phyloP scores from a whole-genome alignment of 1,140 invertebrate genomes.

The Oreohelix idahoensis region DNA sequence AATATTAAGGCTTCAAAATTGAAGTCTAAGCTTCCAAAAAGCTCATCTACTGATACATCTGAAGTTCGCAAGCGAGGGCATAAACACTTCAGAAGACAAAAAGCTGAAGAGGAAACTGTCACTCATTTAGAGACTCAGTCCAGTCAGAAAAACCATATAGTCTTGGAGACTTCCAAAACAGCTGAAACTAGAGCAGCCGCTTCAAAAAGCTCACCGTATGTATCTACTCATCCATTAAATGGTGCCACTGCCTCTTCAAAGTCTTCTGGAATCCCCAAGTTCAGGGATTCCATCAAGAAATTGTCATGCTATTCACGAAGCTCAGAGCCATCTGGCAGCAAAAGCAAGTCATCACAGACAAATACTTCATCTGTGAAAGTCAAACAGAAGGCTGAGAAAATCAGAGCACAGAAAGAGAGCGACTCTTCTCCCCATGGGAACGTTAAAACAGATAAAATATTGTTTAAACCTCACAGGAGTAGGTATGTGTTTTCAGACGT shows the following conservation, averaged over 20 bases:
- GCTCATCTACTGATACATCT: background rate
- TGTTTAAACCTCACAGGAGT: conserved; percentile 16
- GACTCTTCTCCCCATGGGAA: background rate
- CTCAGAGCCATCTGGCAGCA: background rate
- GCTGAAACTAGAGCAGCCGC: background rate
- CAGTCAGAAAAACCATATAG: background rate
- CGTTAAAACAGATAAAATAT: background rate
- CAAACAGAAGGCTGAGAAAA: background rate
- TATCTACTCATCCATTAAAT: background rate
- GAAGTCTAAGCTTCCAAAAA: background rate
- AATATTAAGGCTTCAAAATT: background rate
- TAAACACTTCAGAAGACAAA: background rate
- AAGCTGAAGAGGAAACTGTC: background rate
- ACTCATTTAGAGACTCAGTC: background rate
- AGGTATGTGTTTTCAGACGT: conserved; percentile 33
- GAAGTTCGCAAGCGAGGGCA: background rate
- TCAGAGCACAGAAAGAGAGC: background rate
- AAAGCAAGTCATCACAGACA: background rate
- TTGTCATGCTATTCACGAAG: background rate
- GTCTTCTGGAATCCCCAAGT: conserved; percentile 22
- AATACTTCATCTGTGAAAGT: background rate
- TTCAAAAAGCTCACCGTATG: background rate
- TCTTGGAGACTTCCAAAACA: background rate
- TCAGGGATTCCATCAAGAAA: background rate
- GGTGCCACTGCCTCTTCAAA: background rate